These are phyloP conservation scores for Graptemys geographica DNA, from an alignment of 2,797 vertebrate genomes.

Conservation along the genomic window DNA sequence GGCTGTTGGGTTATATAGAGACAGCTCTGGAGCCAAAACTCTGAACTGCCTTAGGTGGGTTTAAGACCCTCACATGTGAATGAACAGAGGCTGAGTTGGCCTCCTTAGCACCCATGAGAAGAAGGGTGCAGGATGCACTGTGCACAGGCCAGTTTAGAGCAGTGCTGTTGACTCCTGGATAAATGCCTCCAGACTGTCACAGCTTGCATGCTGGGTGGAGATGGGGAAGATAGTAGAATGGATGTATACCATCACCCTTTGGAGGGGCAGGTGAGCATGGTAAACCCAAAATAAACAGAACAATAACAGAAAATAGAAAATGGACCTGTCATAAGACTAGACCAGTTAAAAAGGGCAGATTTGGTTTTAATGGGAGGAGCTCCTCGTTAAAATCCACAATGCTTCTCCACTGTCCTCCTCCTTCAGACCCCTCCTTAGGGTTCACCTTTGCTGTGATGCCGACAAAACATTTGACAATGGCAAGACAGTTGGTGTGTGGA, in stretches of 20 bases:
- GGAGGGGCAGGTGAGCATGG: too few relatives aligned
- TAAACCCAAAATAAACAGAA: not conserved
- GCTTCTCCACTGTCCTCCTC: not conserved
- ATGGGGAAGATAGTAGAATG: not conserved
- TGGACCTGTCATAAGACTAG: not conserved
- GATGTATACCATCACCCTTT: too few relatives aligned
- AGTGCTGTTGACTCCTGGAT: not conserved
- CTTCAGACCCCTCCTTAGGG: too few relatives aligned
- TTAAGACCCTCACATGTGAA: accelerated
- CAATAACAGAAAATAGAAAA: not conserved
- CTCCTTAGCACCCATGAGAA: not conserved
- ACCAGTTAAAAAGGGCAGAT: not conserved
- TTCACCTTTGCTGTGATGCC: too few relatives aligned
- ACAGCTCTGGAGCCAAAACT: slow-evolving; percentile 1
- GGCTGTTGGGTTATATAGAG: not conserved
- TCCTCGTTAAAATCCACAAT: not conserved
- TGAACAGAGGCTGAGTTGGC: not conserved
- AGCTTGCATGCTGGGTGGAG: not conserved
- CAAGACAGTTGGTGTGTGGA: too few relatives aligned
- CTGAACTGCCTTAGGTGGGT: slow-evolving; percentile 14
- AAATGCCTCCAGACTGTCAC: not conserved
- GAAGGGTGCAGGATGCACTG: not conserved
- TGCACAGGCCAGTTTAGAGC: not conserved
- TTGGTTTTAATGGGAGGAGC: not conserved
- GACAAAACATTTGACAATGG: too few relatives aligned